A percentile compares a stretch with the other conserved stretches of the same genome.
Conservation (phyloP, 2,888 invertebrate genomes). For the Lobophora halterata region DNA sequence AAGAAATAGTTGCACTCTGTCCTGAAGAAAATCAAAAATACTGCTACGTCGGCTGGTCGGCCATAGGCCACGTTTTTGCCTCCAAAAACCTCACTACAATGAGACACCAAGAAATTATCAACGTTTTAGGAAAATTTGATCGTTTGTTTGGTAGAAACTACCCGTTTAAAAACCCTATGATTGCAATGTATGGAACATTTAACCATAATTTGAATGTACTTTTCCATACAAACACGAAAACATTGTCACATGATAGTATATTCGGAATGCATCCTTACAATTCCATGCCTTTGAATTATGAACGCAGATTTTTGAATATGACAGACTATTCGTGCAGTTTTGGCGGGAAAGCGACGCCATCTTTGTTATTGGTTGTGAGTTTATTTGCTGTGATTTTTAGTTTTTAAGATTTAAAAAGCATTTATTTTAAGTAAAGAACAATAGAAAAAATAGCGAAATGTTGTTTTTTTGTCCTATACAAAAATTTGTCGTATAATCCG, state of each 20-base stretch:
- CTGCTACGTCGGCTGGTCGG: conserved; percentile 85
- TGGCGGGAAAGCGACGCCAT: conserved; percentile 42
- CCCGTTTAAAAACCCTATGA: conserved; percentile 80
- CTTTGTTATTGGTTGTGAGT: conserved; percentile 40
- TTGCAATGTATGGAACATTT: conserved; percentile 85
- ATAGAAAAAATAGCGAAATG: too few relatives aligned
- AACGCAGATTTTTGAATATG: conserved; percentile 47
- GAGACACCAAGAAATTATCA: conserved; percentile 84
- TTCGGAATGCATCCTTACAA: conserved; percentile 57
- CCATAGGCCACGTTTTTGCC: conserved; percentile 84
- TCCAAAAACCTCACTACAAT: conserved; percentile 76
- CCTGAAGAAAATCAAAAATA: conserved; percentile 72
- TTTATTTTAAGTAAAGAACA: too few relatives aligned
- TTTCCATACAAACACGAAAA: conserved; percentile 82
- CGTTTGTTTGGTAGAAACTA: conserved; percentile 84
- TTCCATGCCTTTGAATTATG: conserved; percentile 63
- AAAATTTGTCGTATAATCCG: too few relatives aligned
- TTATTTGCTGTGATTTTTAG: conserved; percentile 39
- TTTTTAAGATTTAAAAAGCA: conserved; percentile 3
- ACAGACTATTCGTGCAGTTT: conserved; percentile 45
- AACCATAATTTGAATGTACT: conserved; percentile 83
- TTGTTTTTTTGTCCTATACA: too few relatives aligned
- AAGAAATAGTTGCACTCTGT: conserved; percentile 80
- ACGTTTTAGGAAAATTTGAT: conserved; percentile 85
- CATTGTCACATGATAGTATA: conserved; percentile 48